Evolutionary conservation across 2,888 invertebrate genomes (phyloP).

Genomic region (Synergus gifuensis): DNA sequence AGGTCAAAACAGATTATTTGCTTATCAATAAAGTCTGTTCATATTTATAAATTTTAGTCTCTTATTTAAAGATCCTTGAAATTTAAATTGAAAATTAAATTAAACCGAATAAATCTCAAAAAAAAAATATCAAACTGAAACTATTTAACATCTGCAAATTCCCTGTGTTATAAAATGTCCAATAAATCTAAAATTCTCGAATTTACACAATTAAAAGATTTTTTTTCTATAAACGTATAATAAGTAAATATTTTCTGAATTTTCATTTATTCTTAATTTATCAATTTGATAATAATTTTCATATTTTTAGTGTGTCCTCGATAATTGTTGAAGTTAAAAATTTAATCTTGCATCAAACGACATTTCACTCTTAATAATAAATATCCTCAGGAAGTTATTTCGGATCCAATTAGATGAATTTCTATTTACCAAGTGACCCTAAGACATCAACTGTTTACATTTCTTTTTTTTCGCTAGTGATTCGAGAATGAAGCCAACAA

Average conservation of each 20-base stretch:
- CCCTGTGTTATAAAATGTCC: no score
- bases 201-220: no score
- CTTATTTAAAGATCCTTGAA: background rate
- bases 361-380: background rate
- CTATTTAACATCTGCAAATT: no score
- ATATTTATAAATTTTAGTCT: background rate
- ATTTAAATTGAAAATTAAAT: background rate
- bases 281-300: no score
- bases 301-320: no score
- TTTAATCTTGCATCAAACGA: no score
- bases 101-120: background rate
- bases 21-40: background rate
- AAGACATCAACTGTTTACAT: background rate
- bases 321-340: background rate
- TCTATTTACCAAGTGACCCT: background rate
- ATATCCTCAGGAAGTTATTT: background rate
- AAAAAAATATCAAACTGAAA: background rate
- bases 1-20: background rate
- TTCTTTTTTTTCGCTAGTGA: background rate
- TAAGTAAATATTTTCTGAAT: no score
- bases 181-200: no score
- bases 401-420: background rate
- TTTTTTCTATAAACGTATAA: no score
- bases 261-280: no score
- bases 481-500: background rate